These are phyloP conservation scores for Caenorhabditis inopinata DNA, from an alignment of 1,140 invertebrate species.

Conservation along the genomic window DNA sequence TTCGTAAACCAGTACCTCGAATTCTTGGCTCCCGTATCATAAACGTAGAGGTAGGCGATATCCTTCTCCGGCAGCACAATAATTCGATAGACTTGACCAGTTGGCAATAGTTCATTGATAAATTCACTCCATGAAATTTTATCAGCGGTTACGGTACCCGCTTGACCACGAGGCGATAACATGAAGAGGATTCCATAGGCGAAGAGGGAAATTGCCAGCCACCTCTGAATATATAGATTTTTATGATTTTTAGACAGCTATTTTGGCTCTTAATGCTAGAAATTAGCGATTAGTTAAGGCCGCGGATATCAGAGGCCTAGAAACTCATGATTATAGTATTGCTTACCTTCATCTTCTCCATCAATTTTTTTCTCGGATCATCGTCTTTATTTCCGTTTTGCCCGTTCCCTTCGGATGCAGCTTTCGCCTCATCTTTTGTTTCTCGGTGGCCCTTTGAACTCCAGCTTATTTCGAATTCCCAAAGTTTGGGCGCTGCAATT, in stretches of 20 bases:
- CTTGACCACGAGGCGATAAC: not conserved
- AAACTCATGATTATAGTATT: no score
- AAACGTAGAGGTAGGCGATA: slow-evolving; percentile 47
- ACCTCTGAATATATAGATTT: no score
- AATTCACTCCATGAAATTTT: slow-evolving; percentile 55
- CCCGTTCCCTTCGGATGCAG: not conserved
- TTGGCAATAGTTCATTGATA: slow-evolving; percentile 52
- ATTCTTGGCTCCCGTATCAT: slow-evolving; percentile 42
- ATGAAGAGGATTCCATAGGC: slow-evolving; percentile 50
- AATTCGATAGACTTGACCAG: slow-evolving; percentile 51
- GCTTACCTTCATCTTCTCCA: slow-evolving; percentile 50
- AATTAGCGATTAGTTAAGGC: no score
- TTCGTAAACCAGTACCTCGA: not conserved
- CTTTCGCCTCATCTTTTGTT: not conserved
- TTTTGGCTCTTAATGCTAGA: no score
- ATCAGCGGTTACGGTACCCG: not conserved
- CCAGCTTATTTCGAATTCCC: not conserved
- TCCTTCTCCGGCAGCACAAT: slow-evolving; percentile 52
- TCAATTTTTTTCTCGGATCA: slow-evolving; percentile 38
- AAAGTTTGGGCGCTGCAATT: not conserved
- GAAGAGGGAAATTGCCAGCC: slow-evolving; percentile 53
- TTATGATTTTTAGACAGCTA: no score
- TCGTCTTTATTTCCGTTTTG: not conserved
- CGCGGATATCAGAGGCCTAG: no score
- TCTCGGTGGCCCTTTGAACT: slow-evolving; percentile 7